Evolutionary conservation across 1,140 invertebrate genomes (phyloP).

Genomic region (Aphaenogaster floridana): DNA sequence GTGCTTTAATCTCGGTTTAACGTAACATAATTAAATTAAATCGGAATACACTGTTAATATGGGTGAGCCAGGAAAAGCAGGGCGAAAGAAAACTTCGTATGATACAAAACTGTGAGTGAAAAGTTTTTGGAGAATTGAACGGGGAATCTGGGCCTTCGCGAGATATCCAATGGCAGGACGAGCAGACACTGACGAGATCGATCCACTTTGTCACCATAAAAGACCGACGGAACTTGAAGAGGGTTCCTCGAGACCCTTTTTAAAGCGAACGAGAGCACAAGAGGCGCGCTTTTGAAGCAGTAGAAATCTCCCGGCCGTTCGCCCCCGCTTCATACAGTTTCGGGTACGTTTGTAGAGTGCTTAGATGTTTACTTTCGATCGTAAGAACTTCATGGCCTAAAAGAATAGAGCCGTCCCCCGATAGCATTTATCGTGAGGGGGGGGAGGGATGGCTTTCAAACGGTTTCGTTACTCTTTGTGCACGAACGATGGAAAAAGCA

Average conservation of each 20-base stretch:
- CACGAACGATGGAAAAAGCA: constrained; percentile 72
- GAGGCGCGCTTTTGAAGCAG: constrained; percentile 55
- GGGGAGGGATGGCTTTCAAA: constrained; percentile 24
- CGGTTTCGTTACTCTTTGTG: constrained; percentile 39
- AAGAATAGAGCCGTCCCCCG: constrained; percentile 54
- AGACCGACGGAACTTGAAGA: constrained; percentile 70
- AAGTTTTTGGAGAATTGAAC: constrained; percentile 63
- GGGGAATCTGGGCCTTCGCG: constrained; percentile 67
- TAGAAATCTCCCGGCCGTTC: constrained; percentile 54
- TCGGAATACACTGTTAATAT: neutral
- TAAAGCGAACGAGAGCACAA: constrained; percentile 64
- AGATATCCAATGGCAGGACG: constrained; percentile 33
- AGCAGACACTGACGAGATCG: constrained; percentile 74
- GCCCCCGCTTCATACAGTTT: constrained; percentile 55
- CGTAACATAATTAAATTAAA: constrained; percentile 12
- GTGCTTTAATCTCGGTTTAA: neutral
- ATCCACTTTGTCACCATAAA: constrained; percentile 76
- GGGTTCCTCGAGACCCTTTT: constrained; percentile 69
- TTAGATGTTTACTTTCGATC: constrained; percentile 73
- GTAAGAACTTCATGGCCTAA: constrained; percentile 58
- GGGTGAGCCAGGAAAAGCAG: neutral
- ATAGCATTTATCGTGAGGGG: constrained; percentile 52
- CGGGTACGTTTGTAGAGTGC: constrained; percentile 57
- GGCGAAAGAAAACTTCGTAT: neutral
- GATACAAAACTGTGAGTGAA: constrained; percentile 61